These are phyloP conservation scores for Stenurella melanura DNA, from an alignment of 2,888 invertebrate genomes.

Conservation along the genomic window DNA sequence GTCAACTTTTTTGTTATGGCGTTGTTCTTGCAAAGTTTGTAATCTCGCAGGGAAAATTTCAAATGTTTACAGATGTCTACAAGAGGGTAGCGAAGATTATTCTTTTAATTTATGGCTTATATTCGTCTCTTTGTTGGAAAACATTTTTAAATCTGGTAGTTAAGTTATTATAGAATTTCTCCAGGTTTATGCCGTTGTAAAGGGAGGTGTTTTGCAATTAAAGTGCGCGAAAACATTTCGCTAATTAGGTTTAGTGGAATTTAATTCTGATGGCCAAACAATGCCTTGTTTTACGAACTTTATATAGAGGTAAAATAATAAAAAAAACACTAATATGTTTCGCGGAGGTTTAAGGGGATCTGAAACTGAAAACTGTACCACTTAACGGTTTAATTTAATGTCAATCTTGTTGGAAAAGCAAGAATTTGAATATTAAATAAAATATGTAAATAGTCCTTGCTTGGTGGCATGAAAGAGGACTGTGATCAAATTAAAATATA, in stretches of 20 bases:
- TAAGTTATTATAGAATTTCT: constrained; percentile 5
- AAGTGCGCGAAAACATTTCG: not conserved
- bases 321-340: not conserved
- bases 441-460: not conserved
- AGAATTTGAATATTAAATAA: not conserved
- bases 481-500: too few relatives aligned
- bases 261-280: not conserved
- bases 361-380: not conserved
- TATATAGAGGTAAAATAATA: not conserved
- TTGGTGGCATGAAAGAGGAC: too few relatives aligned
- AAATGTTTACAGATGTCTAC: constrained; percentile 52
- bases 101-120: constrained; percentile 43
- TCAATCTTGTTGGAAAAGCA: not conserved
- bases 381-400: not conserved
- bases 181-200: constrained; percentile 8
- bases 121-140: constrained; percentile 44
- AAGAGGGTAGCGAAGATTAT: constrained; percentile 34
- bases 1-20: constrained; percentile 55
- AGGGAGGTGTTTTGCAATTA: not conserved
- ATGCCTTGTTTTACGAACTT: not conserved
- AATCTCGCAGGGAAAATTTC: constrained; percentile 56
- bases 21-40: constrained; percentile 49
- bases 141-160: constrained; percentile 13
- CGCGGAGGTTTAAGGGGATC: not conserved
- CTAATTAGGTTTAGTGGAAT: not conserved